Evolutionary conservation across 2,888 invertebrate species (phyloP), one percentile per base, ranked within the genome.

Genomic region (Agrochola lota): DNA sequence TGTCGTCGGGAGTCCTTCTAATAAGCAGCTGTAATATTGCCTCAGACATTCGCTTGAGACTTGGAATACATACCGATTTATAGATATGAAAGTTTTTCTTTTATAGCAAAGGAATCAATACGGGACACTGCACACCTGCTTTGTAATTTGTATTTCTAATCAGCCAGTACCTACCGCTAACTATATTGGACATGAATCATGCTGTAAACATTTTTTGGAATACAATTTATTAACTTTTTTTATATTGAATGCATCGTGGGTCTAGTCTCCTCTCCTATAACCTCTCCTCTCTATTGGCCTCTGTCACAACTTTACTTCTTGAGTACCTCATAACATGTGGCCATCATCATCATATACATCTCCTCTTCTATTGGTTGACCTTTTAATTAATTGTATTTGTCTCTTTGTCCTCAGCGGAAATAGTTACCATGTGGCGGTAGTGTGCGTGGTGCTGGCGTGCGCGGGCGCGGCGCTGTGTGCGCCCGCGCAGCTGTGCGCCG

Each of bases 401-500:
- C 62, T 75, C n/a, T 46, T 74, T 72, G 76, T 78, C 67, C 49
- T 0, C 91, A 95, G 95, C 86, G 91, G 91, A 81, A 94, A 95
- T 78, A 90, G 91, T 85, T 93, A 91, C 88, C 94, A 95, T 70
- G 85, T 93, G 86, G 92, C 92, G 89, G 89, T 92, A 85, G 89
- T 93, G 85, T 94, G 93, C 88, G 90, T 92, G 77, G 91, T 94
- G 83, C 81, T 92, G 86, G 92, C 90, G 80, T 91, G 94, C 92
- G 90, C 93, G 87, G 86, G 93, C 90, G 90, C 92, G 86, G 80
- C 90, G 86, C 57, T 85, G 78, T 93, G 95, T 0, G 96, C 97
- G 87, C 94, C 95, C 67, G 96, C 96, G 78, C 96, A 97, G 93
- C 97, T 97, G 83, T 98, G 97, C 94, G 97, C 97, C 49, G 95